phyloP scores from a whole-genome alignment of 1,140 invertebrate genomes.

The Drosophila orosa region DNA sequence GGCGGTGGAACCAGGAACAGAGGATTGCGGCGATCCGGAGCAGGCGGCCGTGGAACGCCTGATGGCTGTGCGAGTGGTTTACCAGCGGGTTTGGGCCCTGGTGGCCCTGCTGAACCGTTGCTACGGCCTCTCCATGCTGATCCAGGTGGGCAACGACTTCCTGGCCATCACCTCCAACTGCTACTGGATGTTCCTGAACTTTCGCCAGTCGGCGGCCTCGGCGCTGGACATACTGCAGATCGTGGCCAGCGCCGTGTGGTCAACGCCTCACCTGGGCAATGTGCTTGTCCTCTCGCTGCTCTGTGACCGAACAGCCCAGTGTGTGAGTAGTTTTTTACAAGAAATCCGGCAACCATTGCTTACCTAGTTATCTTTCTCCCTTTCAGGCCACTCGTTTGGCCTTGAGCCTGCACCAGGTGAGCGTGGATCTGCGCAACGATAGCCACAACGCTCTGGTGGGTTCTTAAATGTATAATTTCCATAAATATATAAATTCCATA shows the following conservation, averaged over 20 bases:
- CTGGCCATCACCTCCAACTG: conserved; percentile 79
- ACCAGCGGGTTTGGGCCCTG: conserved; percentile 70
- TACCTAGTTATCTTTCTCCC: not conserved
- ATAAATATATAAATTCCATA: not conserved
- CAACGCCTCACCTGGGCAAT: conserved; percentile 70
- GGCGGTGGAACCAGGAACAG: not conserved
- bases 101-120: conserved; percentile 57
- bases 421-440: conserved; percentile 70
- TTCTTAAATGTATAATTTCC: not conserved
- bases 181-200: conserved; percentile 81
- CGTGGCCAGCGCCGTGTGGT: conserved; percentile 66
- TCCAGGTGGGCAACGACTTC: conserved; percentile 78
- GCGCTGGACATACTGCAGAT: conserved; percentile 66
- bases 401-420: conserved; percentile 68
- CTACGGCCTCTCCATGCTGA: conserved; percentile 71
- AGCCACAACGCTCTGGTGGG: conserved; percentile 74
- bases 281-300: conserved; percentile 68
- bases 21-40: conserved; percentile 1
- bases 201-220: conserved; percentile 59
- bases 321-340: conserved; percentile 51
- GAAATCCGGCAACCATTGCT: no score
- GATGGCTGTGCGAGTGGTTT: conserved; percentile 58
- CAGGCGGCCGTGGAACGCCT: conserved; percentile 47
- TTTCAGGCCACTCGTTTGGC: conserved; percentile 70
- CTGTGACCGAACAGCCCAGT: conserved; percentile 66